Evolutionary conservation across 1,140 invertebrate species (phyloP).

Genomic region (Catajapyx aquilonaris): DNA sequence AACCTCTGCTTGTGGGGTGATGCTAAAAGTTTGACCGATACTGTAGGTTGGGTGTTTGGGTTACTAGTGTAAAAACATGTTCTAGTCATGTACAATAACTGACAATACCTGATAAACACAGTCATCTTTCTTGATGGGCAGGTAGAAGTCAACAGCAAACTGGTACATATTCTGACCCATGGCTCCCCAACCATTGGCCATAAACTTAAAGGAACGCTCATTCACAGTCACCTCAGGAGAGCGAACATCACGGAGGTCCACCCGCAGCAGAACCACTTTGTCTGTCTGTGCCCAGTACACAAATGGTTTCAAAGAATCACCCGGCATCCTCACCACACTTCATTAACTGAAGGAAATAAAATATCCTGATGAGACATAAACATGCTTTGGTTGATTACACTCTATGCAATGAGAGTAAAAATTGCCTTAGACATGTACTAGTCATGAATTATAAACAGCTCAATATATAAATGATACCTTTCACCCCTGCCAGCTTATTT

Average conservation of each 20-base stretch:
- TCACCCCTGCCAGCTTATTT: too few relatives aligned
- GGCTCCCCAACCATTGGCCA: constrained; percentile 6
- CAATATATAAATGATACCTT: too few relatives aligned
- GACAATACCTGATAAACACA: background rate
- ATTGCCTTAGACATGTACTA: too few relatives aligned
- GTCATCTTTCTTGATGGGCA: constrained; percentile 12
- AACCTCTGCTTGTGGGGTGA: background rate
- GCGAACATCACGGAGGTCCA: constrained; percentile 59
- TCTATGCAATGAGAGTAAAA: too few relatives aligned
- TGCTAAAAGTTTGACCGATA: too few relatives aligned
- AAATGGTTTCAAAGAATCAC: constrained; percentile 39
- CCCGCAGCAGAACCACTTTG: constrained; percentile 45
- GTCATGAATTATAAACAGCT: too few relatives aligned
- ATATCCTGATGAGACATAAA: too few relatives aligned
- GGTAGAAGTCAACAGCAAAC: constrained; percentile 12
- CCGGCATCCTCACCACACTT: background rate
- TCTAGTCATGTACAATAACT: background rate
- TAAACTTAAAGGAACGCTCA: constrained; percentile 6
- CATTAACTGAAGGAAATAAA: too few relatives aligned
- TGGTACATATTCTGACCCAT: constrained; percentile 11
- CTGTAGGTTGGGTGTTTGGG: too few relatives aligned
- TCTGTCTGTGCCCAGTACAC: constrained; percentile 85
- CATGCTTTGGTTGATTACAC: too few relatives aligned
- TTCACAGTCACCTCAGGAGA: constrained; percentile 1
- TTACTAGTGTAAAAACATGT: too few relatives aligned